Conservation (phyloP, 2,797 vertebrate genomes). For the Rhincodon typus region DNA sequence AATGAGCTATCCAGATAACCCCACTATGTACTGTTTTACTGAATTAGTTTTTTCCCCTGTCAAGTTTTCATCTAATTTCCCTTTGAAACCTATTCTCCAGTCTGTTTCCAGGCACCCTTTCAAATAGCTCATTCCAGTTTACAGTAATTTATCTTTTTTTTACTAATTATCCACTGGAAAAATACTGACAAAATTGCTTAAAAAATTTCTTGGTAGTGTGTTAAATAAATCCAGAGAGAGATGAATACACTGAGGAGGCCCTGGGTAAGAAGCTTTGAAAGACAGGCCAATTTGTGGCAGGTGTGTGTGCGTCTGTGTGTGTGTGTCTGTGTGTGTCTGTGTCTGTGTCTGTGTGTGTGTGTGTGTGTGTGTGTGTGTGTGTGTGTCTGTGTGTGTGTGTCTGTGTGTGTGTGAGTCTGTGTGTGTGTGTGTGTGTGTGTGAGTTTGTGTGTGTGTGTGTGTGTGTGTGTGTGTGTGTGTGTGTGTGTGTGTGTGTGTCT, state of each 20-base stretch:
- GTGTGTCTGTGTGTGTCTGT: not conserved
- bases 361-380: not conserved
- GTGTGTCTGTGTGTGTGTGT: not conserved
- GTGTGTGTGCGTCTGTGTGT: not conserved
- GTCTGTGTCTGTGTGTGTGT: not conserved
- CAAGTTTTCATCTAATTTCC: not conserved
- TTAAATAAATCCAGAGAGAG: not conserved
- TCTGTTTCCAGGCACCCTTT: not conserved
- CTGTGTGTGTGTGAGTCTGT: not conserved
- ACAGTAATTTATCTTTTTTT: too few species aligned
- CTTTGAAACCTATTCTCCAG: not conserved
- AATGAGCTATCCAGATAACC: not conserved
- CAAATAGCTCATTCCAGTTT: not conserved
- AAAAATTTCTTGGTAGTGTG: too few species aligned
- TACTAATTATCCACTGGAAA: not conserved
- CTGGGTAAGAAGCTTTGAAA: not conserved
- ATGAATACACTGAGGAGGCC: not conserved
- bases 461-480: too few species aligned
- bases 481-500: too few species aligned
- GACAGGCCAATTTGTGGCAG: not conserved
- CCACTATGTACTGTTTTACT: not conserved
- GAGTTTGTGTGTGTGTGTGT: not conserved
- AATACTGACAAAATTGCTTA: not conserved
- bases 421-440: not conserved
- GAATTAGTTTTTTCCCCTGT: not conserved